Evolutionary conservation across 1,140 invertebrate species (phyloP), one percentile per base, ranked within the genome.

Genomic region (Pseudachorutes palmiensis): DNA sequence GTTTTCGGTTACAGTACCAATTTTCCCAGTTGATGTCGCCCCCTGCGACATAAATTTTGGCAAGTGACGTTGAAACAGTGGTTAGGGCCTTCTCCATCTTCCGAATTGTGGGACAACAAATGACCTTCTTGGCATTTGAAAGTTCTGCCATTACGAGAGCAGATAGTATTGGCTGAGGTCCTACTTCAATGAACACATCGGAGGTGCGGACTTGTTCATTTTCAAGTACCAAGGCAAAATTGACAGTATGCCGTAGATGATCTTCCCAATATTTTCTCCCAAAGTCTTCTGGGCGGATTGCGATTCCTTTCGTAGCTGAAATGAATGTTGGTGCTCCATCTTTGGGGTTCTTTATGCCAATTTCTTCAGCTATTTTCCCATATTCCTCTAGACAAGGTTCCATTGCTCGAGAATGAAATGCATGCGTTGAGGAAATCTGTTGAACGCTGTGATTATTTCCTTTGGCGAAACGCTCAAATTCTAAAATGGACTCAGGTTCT

Each of bases 341-440:
- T n/a, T n/a, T n/a, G n/a, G 33, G 1, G 14, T 1, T 1, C 1
- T 62, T 9, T 16, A 41, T 19, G 5, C 3, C 31, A 2, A 36
- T 24, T 16, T 22, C 14, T 2, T n/a, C 9, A 24, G 58, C 26
- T 5, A 62, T 12, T 26, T 62, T 31, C 29, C 19, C 33, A 62
- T 31, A 67, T n/a, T 67, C 60, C 1, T 49, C 58, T 12, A 62
- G n/a, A 28, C 61, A 41, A 19, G 16, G 22, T 24, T 62, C 60
- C 36, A 62, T 61, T 16, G 45, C 36, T 12, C 58, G n/a, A 1
- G 65, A 67, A 57, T 67, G 65, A 29, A 62, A 67, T 32, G 65
- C 65, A 31, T 62, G 58, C 19, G 59, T 30, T 0, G 65, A 22
- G 14, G 59, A 19, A 19, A 67, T 16, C 9, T 1, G 5, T 36